Conservation (phyloP, 2,888 invertebrate species). For the Exephanes ischioxanthus region DNA sequence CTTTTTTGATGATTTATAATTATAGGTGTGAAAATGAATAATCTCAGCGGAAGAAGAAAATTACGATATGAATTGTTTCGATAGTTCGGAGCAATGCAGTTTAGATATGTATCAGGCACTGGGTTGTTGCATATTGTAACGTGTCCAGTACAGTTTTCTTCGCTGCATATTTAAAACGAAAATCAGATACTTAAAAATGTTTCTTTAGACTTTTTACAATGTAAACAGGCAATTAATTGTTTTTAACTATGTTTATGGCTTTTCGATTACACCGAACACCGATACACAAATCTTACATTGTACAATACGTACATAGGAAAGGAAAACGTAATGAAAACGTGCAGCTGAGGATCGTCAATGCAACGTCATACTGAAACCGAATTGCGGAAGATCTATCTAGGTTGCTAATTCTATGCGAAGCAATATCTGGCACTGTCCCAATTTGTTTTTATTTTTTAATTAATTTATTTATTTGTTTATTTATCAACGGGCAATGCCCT, state of each 20-base stretch:
- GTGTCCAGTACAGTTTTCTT: conserved; percentile 2
- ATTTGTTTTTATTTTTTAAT: neutral
- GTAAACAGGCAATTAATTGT: neutral
- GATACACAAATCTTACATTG: conserved; percentile 8
- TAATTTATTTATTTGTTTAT: too few species aligned
- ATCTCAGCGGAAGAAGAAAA: neutral
- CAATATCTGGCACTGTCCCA: neutral
- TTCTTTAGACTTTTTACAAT: neutral
- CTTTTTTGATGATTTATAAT: conserved; percentile 5
- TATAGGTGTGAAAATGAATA: neutral
- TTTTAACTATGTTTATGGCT: neutral
- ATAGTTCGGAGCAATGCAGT: neutral
- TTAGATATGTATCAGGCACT: conserved; percentile 36
- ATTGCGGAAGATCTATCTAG: neutral
- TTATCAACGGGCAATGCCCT: too few species aligned
- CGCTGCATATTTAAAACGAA: neutral
- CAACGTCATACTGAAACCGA: neutral
- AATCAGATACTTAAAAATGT: conserved; percentile 6
- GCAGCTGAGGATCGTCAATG: neutral
- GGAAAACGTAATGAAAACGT: conserved; percentile 6
- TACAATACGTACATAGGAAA: neutral
- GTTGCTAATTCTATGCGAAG: neutral
- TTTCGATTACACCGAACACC: conserved; percentile 5
- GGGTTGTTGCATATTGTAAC: conserved; percentile 19
- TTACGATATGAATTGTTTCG: neutral